Percentiles rank a stretch among this genome's conserved stretches.
phyloP scores from a whole-genome alignment of 2,797 vertebrate species.

The Galaxias olidus region DNA sequence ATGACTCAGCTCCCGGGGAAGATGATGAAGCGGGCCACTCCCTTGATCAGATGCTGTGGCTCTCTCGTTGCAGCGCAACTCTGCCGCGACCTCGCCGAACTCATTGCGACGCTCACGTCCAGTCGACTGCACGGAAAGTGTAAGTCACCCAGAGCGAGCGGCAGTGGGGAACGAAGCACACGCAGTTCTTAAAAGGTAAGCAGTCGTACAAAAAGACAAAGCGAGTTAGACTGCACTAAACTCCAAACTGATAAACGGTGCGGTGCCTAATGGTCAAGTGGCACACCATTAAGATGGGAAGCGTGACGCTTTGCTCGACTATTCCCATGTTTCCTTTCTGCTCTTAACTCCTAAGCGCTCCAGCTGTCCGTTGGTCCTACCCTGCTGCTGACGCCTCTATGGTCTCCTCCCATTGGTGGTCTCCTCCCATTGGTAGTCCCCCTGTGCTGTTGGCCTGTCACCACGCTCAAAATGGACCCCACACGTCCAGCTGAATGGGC shows the following conservation, averaged over 20 bases:
- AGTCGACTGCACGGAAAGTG: too few species aligned
- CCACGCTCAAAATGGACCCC: slow-evolving; percentile 70
- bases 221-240: too few species aligned
- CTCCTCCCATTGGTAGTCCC: slow-evolving; percentile 63
- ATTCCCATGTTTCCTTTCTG: slow-evolving; percentile 12
- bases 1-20: slow-evolving; percentile 54
- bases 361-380: slow-evolving; percentile 7
- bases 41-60: slow-evolving; percentile 14
- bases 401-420: slow-evolving; percentile 37
- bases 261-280: too few species aligned
- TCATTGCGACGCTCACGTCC: slow-evolving; percentile 29
- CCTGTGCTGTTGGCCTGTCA: slow-evolving; percentile 49
- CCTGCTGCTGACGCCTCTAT: slow-evolving; percentile 20
- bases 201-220: too few species aligned
- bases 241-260: too few species aligned
- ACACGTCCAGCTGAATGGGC: slow-evolving; percentile 65
- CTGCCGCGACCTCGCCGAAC: slow-evolving; percentile 33
- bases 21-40: slow-evolving; percentile 41
- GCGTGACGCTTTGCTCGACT: too few species aligned
- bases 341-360: neutral
- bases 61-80: slow-evolving; percentile 29
- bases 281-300: too few species aligned
- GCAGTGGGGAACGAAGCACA: too few species aligned
- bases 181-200: too few species aligned
- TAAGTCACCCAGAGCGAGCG: too few species aligned